phyloP scores from a whole-genome alignment of 1,140 invertebrate genomes.

The Drosophila simulans region DNA sequence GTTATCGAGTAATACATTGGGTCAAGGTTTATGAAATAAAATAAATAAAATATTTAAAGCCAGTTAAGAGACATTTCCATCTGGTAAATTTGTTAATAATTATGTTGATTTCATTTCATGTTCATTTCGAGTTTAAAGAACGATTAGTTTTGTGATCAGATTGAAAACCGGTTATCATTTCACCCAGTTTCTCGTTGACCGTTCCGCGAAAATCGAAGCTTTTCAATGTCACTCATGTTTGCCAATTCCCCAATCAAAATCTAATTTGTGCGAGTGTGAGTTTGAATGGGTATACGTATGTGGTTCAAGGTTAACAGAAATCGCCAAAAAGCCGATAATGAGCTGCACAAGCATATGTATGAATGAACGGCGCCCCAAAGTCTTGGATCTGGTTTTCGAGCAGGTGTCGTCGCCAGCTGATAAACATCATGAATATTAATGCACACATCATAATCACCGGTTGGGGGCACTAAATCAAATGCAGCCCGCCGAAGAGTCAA shows the following conservation, averaged over 20 bases:
- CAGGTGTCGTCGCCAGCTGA: constrained; percentile 35
- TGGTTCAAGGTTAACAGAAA: constrained; percentile 77
- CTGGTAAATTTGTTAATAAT: too few relatives aligned
- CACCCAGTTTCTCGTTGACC: constrained; percentile 1
- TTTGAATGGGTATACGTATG: constrained; percentile 37
- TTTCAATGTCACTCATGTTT: constrained; percentile 52
- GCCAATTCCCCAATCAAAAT: constrained; percentile 37
- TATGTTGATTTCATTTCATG: too few relatives aligned
- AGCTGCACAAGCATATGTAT: constrained; percentile 55
- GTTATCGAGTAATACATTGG: too few relatives aligned
- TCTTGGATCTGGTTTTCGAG: constrained; percentile 42
- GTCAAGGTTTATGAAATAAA: background rate
- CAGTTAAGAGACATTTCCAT: too few relatives aligned
- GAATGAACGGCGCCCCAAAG: constrained; percentile 15
- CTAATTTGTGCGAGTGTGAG: constrained; percentile 14
- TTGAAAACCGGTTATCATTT: constrained; percentile 28
- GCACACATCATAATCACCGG: constrained; percentile 39
- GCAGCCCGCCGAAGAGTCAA: constrained; percentile 64
- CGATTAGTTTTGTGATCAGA: background rate
- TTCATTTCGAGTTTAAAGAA: background rate
- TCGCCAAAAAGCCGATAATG: constrained; percentile 70
- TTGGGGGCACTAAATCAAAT: constrained; percentile 48
- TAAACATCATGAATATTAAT: constrained; percentile 80
- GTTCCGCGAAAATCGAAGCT: constrained; percentile 11
- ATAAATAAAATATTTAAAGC: background rate